phyloP scores from a whole-genome alignment of 2,888 invertebrate genomes.

The Rhopalosiphum nymphaeae region DNA sequence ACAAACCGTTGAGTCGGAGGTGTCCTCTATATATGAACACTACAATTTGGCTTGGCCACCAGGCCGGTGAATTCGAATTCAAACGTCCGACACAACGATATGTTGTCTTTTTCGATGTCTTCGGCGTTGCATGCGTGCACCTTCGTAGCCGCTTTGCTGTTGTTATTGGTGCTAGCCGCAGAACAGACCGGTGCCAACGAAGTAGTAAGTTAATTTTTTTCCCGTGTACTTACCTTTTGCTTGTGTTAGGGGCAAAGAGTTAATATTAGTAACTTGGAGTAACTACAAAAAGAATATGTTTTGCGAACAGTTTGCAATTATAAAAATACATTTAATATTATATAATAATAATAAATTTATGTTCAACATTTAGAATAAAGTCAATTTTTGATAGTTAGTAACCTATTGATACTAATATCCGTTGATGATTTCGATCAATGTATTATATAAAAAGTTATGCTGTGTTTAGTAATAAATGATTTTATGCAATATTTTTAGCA shows the following conservation, averaged over 20 bases:
- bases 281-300: background rate
- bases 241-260: background rate
- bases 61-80: constrained; percentile 35
- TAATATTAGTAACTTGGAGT: too few species aligned
- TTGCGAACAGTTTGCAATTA: background rate
- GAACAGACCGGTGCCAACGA: background rate
- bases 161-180: background rate
- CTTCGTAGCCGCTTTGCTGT: background rate
- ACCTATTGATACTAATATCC: background rate
- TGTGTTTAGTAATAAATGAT: background rate
- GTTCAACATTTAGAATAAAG: background rate
- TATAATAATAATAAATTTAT: background rate
- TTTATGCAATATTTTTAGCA: too few species aligned
- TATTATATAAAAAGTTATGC: background rate
- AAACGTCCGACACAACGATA: constrained; percentile 2
- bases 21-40: background rate
- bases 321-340: background rate
- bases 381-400: background rate
- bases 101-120: background rate
- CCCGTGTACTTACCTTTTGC: background rate
- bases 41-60: background rate
- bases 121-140: constrained; percentile 1
- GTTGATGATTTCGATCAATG: background rate
- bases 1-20: background rate
- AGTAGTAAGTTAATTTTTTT: background rate